phyloP scores from a whole-genome alignment of 2,888 invertebrate species.

The Thyatira batis region DNA sequence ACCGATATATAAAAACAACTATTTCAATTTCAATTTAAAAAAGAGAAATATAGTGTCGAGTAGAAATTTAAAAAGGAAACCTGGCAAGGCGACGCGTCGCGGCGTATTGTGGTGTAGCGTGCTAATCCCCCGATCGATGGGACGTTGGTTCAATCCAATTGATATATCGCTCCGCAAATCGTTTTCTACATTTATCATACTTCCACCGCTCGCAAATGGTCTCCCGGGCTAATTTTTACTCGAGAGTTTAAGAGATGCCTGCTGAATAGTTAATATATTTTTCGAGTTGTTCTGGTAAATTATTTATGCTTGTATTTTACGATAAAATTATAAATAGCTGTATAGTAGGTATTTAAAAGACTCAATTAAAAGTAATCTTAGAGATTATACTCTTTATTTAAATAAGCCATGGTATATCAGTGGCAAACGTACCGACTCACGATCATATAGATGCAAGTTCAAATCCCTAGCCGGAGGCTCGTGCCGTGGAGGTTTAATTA shows the following conservation, averaged over 20 bases:
- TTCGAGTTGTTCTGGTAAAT: neutral
- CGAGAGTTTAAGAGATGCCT: neutral
- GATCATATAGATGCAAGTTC: too few relatives aligned
- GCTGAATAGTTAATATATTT: neutral
- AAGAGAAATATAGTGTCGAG: constrained; percentile 3
- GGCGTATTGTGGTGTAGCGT: constrained; percentile 1
- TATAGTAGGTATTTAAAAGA: too few relatives aligned
- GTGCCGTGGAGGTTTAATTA: too few relatives aligned
- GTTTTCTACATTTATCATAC: constrained; percentile 18
- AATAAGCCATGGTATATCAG: too few relatives aligned
- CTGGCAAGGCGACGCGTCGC: neutral
- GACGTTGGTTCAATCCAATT: constrained; percentile 16
- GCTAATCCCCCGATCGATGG: constrained; percentile 25
- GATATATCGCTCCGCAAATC: constrained; percentile 27
- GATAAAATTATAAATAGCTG: too few relatives aligned
- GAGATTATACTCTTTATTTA: too few relatives aligned
- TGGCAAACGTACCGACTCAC: too few relatives aligned
- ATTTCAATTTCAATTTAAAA: constrained; percentile 1
- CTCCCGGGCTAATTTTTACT: neutral
- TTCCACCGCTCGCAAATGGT: neutral
- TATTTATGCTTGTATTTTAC: too few relatives aligned
- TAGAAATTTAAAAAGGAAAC: constrained; percentile 9
- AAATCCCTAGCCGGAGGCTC: too few relatives aligned
- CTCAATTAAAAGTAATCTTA: too few relatives aligned
- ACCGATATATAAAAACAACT: too few relatives aligned